Evolutionary conservation across 2,888 invertebrate genomes (phyloP).

Genomic region (Drosophila mercatorum): DNA sequence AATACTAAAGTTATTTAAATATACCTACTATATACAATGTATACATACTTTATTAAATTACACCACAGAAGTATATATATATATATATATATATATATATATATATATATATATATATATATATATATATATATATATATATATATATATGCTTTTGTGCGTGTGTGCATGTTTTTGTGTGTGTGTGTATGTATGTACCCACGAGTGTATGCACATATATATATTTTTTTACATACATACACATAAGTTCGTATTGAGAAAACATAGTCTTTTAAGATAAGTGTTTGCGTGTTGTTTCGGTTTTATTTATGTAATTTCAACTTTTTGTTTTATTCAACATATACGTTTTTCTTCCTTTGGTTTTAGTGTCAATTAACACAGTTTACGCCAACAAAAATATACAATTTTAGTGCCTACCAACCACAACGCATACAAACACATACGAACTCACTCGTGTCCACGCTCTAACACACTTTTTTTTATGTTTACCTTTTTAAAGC

Average conservation of each 20-base stretch:
- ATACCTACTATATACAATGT: too few relatives aligned
- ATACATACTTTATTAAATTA: too few relatives aligned
- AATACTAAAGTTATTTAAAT: too few relatives aligned
- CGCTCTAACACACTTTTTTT: constrained; percentile 2
- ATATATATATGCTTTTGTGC: too few relatives aligned
- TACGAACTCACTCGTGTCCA: constrained; percentile 2
- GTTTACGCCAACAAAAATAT: constrained; percentile 1
- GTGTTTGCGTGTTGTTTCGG: not conserved
- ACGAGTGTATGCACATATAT: too few relatives aligned
- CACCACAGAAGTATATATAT: too few relatives aligned
- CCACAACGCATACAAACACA: constrained; percentile 13
- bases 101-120: too few relatives aligned
- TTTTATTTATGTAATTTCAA: not conserved
- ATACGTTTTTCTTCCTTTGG: too few relatives aligned
- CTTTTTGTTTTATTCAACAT: not conserved
- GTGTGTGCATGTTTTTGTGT: too few relatives aligned
- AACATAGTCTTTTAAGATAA: not conserved
- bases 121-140: too few relatives aligned
- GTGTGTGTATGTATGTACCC: too few relatives aligned
- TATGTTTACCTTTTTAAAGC: constrained; percentile 1
- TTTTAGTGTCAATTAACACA: not conserved
- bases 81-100: too few relatives aligned
- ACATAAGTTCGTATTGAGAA: not conserved
- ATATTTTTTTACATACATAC: not conserved
- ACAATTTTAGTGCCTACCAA: constrained; percentile 16